Conservation (phyloP, 2,797 vertebrate genomes). For the Poecilia gillii region DNA sequence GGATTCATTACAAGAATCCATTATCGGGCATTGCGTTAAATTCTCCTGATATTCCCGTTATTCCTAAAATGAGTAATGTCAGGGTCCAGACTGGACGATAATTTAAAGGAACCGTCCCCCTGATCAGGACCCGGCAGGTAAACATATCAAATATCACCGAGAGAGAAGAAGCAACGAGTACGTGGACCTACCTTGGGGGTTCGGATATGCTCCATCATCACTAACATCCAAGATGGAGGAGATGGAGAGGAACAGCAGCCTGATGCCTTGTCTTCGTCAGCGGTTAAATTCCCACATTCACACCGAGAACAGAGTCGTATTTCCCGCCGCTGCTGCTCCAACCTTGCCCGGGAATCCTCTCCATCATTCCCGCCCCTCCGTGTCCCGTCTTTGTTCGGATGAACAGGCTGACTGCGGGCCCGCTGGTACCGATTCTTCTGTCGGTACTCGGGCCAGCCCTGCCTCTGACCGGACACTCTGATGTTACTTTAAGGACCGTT, state of each 20-base stretch:
- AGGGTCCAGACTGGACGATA: background rate
- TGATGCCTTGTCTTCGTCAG: conserved; percentile 3
- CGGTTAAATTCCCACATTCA: conserved; percentile 27
- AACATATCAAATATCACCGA: background rate
- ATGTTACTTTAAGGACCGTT: background rate
- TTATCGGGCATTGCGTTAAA: conserved; percentile 1
- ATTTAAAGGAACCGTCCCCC: background rate
- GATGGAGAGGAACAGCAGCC: conserved; percentile 24
- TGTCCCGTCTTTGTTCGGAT: background rate
- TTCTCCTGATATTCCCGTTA: background rate
- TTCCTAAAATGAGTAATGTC: background rate
- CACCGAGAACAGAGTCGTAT: background rate
- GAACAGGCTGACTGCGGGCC: too few relatives aligned
- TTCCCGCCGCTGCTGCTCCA: conserved; percentile 3
- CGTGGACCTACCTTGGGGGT: conserved; percentile 71
- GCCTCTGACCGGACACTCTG: background rate
- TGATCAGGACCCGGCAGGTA: too few relatives aligned
- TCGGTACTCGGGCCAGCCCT: background rate
- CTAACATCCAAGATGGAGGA: conserved; percentile 69
- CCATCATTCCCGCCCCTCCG: conserved; percentile 25
- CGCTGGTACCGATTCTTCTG: background rate
- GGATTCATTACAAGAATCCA: background rate
- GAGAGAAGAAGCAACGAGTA: rapidly evolving
- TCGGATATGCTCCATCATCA: conserved; percentile 81
- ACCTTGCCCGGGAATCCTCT: background rate